Base-by-base conservation (phyloP, 2,888 invertebrate genomes). In the Yponomeuta evonymella region DNA sequence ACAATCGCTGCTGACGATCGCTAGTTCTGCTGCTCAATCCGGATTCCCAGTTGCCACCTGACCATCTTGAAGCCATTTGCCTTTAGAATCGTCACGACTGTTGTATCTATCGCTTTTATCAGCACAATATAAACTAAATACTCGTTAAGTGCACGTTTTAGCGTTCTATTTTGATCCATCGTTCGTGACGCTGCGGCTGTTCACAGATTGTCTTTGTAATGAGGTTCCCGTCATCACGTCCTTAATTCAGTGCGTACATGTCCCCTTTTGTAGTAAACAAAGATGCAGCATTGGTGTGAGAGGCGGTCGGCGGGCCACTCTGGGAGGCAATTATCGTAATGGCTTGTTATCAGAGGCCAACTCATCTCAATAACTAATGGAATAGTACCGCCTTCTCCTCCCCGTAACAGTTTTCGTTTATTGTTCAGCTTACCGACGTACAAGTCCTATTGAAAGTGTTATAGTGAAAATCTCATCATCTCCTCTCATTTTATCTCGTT, bases 261-360 rank as follows among this genome's bases (percentile, higher is more conserved):
- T 15, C 70, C 62, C 29, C 65, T 65, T 33, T 70, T 64, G 70
- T 65, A 48, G 33, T 36, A 64, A 72, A 74, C 73, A 76, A 78
- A 77, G 77, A 70, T 73, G 70, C 74, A 72, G 73, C 73, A 75
- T 75, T 75, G 76, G 77, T 77, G 77, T 80, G 76, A 76, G 79
- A 83, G 79, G 81, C 33, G 79, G 79, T 80, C 78, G 77, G 76
- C 74, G 75, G 79, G 78, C 79, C 79, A 79, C 79, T 71, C 72
- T 71, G 71, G 70, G 76, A 81, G 80, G 83, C 81, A 86, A 89
- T 89, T 86, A 87, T 83, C 79, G 74, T 87, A 88, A 88, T 89
- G 83, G 82, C 82, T 84, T 87, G 80, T 87, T 89, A 89, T 88
- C 87, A 82, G 81, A 81, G 76, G 79, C 78, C 78, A 79, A 80